These are phyloP conservation scores for Megaceryle torquata DNA, from an alignment of 2,113 vertebrate species.

Conservation along the genomic window DNA sequence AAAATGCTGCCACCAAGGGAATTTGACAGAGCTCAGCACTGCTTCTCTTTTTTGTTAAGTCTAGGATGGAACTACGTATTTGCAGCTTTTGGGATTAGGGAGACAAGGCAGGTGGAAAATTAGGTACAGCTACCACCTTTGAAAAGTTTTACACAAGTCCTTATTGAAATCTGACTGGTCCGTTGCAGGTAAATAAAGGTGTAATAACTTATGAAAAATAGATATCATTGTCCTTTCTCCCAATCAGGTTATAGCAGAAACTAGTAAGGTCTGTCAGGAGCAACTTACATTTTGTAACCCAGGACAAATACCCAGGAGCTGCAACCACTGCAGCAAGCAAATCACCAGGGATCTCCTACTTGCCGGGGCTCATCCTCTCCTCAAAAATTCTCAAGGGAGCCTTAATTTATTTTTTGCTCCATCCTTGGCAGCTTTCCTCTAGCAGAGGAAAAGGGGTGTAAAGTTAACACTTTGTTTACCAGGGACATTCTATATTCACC, in stretches of 20 bases:
- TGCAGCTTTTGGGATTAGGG: neutral
- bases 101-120: neutral
- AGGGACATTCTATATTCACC: neutral
- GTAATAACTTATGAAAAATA: neutral
- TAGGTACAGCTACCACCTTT: neutral
- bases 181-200: neutral
- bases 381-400: neutral
- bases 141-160: neutral
- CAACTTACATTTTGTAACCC: neutral
- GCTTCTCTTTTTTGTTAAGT: neutral
- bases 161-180: neutral
- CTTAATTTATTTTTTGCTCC: neutral
- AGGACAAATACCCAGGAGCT: neutral
- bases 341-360: rapidly evolving
- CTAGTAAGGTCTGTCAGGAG: neutral
- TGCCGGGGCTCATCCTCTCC: neutral
- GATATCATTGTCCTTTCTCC: neutral
- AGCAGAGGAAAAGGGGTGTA: neutral
- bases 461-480: neutral
- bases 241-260: neutral
- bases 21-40: neutral
- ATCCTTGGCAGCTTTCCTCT: neutral
- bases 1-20: neutral
- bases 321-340: neutral
- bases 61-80: neutral